Percentiles rank a stretch among this genome's conserved stretches.
Conservation (phyloP, 2,113 vertebrate species). For the Rhinolophus ferrumequinum region DNA sequence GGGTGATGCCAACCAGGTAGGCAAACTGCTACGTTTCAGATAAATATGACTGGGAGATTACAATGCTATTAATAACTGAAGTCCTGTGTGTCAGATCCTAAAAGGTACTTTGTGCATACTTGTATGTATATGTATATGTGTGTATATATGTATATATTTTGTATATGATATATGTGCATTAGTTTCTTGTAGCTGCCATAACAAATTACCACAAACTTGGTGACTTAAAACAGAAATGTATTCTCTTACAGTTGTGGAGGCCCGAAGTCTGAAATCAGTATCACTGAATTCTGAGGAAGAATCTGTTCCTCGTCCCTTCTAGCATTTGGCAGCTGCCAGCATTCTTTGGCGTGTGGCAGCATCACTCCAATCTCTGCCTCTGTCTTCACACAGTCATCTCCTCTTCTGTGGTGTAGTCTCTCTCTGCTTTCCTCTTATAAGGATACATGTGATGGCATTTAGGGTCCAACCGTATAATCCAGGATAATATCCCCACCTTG, state of each 20-base stretch:
- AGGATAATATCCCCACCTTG: not conserved
- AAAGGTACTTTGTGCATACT: not conserved
- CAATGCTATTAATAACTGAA: not conserved
- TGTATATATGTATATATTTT: not conserved
- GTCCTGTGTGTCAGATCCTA: not conserved
- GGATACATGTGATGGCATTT: not conserved
- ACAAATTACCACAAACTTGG: not conserved
- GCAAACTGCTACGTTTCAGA: not conserved
- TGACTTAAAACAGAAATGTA: not conserved
- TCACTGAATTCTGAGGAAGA: not conserved
- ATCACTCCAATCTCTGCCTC: not conserved
- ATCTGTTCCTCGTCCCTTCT: not conserved
- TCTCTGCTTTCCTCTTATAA: not conserved
- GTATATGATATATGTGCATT: not conserved
- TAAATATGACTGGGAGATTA: not conserved
- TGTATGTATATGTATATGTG: not conserved
- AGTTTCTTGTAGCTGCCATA: not conserved
- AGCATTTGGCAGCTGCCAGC: not conserved
- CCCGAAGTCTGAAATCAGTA: not conserved
- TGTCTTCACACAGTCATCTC: not conserved
- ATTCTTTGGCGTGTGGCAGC: not conserved
- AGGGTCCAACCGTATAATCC: not conserved
- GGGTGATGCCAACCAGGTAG: not conserved
- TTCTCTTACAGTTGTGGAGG: not conserved
- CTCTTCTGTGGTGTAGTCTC: not conserved